Conservation (phyloP, 2,888 invertebrate species). For the Tetranychus truncatus region DNA sequence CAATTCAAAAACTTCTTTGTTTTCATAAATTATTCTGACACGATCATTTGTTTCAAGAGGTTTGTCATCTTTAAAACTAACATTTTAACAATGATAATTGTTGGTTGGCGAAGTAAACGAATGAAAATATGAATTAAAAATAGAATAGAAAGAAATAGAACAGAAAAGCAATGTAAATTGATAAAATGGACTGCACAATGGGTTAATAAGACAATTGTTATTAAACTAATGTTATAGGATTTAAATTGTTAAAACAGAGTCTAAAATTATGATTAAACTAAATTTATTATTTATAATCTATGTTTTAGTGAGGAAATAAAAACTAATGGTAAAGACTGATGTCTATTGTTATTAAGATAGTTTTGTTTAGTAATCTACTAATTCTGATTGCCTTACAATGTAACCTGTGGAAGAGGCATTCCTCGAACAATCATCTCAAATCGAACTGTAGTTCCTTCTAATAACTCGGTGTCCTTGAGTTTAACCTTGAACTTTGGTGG, state of each 20-base stretch:
- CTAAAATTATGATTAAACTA: too few relatives aligned
- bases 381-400: slow-evolving; percentile 51
- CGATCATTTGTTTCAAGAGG: slow-evolving; percentile 48
- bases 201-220: too few relatives aligned
- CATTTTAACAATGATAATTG: neutral
- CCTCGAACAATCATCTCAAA: slow-evolving; percentile 75
- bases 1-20: slow-evolving; percentile 67
- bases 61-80: slow-evolving; percentile 60
- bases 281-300: too few relatives aligned
- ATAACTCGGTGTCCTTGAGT: slow-evolving; percentile 65
- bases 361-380: neutral
- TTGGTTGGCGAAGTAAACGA: neutral
- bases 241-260: too few relatives aligned
- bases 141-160: too few relatives aligned
- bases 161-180: too few relatives aligned
- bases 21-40: slow-evolving; percentile 54
- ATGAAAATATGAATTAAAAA: neutral
- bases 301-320: neutral
- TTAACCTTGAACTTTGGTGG: slow-evolving; percentile 64
- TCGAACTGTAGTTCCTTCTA: slow-evolving; percentile 64
- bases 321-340: neutral
- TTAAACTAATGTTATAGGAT: too few relatives aligned
- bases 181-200: too few relatives aligned
- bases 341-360: neutral
- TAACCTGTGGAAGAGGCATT: slow-evolving; percentile 67